Evolutionary conservation across 2,888 invertebrate genomes (phyloP).

Genomic region (Mesoligia furuncula): DNA sequence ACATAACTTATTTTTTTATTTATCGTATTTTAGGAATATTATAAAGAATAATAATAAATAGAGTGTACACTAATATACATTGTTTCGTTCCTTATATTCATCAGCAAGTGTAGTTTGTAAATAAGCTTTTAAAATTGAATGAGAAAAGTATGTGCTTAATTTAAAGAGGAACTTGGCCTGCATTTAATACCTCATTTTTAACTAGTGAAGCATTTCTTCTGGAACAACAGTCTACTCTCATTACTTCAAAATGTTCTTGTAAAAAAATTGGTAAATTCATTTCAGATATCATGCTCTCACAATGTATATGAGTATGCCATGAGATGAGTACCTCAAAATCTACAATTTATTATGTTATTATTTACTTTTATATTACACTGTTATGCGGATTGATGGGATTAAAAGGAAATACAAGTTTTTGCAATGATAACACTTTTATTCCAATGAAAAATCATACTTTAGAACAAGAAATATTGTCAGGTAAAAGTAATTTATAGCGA

Average conservation of each 20-base stretch:
- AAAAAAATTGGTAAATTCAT: slow-evolving; percentile 1
- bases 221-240: slow-evolving; percentile 4
- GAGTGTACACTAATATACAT: slow-evolving; percentile 70
- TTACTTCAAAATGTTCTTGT: slow-evolving; percentile 3
- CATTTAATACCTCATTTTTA: slow-evolving; percentile 53
- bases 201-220: slow-evolving; percentile 32
- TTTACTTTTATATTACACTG: slow-evolving; percentile 40
- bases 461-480: slow-evolving; percentile 54
- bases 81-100: slow-evolving; percentile 60
- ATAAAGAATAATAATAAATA: slow-evolving; percentile 75
- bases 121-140: slow-evolving; percentile 39
- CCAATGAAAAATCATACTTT: slow-evolving; percentile 64
- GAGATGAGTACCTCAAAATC: slow-evolving; percentile 15
- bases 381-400: slow-evolving; percentile 37
- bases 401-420: slow-evolving; percentile 55
- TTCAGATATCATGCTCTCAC: neutral
- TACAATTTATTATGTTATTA: slow-evolving; percentile 18
- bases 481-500: slow-evolving; percentile 55
- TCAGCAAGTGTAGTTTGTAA: slow-evolving; percentile 51
- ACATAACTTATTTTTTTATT: slow-evolving; percentile 83
- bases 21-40: slow-evolving; percentile 82
- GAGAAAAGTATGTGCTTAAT: slow-evolving; percentile 36
- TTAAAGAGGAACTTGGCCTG: slow-evolving; percentile 38
- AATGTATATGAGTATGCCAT: slow-evolving; percentile 6
- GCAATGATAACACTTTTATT: slow-evolving; percentile 68